Conservation (phyloP, 2,113 vertebrate species). For the Hydropotes inermis region DNA sequence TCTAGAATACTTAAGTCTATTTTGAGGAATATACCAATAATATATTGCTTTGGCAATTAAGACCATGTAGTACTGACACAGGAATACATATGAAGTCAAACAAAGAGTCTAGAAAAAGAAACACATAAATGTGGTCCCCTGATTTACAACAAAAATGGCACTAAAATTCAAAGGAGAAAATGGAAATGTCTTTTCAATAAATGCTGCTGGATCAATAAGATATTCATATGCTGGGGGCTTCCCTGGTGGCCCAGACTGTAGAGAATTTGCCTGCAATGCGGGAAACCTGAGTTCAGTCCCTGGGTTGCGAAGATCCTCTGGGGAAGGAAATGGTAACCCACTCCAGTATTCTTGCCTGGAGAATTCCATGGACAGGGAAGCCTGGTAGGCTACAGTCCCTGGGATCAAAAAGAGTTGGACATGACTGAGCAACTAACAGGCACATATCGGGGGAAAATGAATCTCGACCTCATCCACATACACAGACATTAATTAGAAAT, state of each 20-base stretch:
- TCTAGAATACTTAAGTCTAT: not conserved
- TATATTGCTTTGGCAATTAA: not conserved
- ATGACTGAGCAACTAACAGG: not conserved
- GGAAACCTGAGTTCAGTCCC: not conserved
- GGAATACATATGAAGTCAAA: not conserved
- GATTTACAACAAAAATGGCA: not conserved
- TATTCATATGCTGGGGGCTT: not conserved
- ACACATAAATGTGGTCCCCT: not conserved
- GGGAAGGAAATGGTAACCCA: not conserved
- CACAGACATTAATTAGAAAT: slow-evolving; percentile 38
- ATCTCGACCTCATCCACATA: not conserved
- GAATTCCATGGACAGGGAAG: not conserved
- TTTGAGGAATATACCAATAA: not conserved
- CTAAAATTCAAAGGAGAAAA: not conserved
- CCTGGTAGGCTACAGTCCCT: not conserved
- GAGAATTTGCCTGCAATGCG: not conserved
- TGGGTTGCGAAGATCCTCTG: not conserved
- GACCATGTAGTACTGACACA: not conserved
- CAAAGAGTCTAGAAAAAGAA: not conserved
- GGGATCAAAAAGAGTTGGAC: not conserved
- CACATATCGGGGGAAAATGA: not conserved
- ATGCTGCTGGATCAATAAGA: not conserved
- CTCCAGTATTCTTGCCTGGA: not conserved
- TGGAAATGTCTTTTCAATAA: slow-evolving; percentile 1
- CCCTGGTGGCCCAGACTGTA: not conserved